Evolutionary conservation across 2,797 vertebrate species (phyloP), one percentile per base, ranked within the genome.

Genomic region (Dromococcyx pavoninus): DNA sequence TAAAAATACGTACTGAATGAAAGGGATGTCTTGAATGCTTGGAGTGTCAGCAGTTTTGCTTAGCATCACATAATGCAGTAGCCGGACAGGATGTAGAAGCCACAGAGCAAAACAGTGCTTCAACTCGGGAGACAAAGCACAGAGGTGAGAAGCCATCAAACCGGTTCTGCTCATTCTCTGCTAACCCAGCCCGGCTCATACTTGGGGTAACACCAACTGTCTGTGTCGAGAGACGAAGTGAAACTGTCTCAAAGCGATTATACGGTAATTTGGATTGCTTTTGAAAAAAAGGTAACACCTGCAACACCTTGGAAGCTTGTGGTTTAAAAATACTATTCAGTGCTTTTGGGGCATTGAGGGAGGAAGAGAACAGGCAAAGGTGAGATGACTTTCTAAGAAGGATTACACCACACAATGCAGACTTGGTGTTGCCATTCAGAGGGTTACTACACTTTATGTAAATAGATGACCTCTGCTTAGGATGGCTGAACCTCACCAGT

Each of bases 41-140:
- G 6, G 9, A 11, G 7, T 7, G 17, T 17, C 51, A 23, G 43
- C 3, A 5, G 50, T 35, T 84, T 79, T 24, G 48, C 32, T 61
- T 33, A 7, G 12, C 19, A 4, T 27, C 70, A 44, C 30, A 3
- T 1, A 25, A 7, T 0, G 1, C 23, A 6, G 58, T 2, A 15
- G 69, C 56, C 74, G 48, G 24, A 48, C 0, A 0, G 8, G 16
- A 25, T 23, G 30, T 14, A 69, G 78, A 60, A 85, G 27, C 32
- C 4, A 6, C 2, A 2, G 25, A 57, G 9, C 13, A 60, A 57
- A 88, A 50, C 9, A 18, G n/a, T 5, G 14, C 41, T 65, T 56
- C 41, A 15, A 2, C 3, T 28, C 21, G 12, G 33, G 37, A 67
- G 60, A 14, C 13, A 32, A 30, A 73, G 56, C 2, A 0, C 24